Evolutionary conservation across 92 coral and sea anemone genomes (phyloP).

Genomic region (Phenganax subtilis): DNA sequence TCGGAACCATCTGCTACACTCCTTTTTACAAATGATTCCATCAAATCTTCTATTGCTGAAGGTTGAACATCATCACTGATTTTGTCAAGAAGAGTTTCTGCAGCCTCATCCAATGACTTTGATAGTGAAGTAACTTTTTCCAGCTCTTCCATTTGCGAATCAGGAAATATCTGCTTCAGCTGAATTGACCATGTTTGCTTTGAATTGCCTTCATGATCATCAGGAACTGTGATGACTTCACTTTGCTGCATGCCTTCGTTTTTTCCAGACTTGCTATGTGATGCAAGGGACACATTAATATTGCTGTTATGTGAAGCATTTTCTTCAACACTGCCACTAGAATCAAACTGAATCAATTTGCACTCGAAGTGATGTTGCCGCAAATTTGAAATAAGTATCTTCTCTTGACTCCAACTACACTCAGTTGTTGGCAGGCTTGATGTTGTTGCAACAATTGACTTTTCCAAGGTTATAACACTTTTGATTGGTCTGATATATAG

Average conservation of each 20-base stretch:
- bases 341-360: not conserved
- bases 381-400: constrained; percentile 24
- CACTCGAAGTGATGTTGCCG: constrained; percentile 29
- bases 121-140: not conserved
- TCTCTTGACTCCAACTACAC: constrained; percentile 29
- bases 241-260: not conserved
- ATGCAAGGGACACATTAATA: not conserved
- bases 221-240: not conserved
- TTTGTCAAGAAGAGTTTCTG: not conserved
- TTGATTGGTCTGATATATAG: constrained; percentile 46
- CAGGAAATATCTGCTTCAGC: not conserved
- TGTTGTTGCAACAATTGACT: constrained; percentile 20
- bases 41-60: not conserved
- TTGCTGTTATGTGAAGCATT: not conserved
- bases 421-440: constrained; percentile 39
- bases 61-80: not conserved
- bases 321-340: not conserved
- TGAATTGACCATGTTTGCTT: not conserved
- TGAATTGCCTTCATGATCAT: constrained; percentile 6
- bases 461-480: constrained; percentile 21
- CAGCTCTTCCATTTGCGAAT: not conserved
- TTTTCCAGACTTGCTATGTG: not conserved
- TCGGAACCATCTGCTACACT: not conserved
- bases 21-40: constrained; percentile 19
- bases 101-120: not conserved